Evolutionary conservation across 2,888 invertebrate species (phyloP).

Genomic region (Amphiduros pacificus): DNA sequence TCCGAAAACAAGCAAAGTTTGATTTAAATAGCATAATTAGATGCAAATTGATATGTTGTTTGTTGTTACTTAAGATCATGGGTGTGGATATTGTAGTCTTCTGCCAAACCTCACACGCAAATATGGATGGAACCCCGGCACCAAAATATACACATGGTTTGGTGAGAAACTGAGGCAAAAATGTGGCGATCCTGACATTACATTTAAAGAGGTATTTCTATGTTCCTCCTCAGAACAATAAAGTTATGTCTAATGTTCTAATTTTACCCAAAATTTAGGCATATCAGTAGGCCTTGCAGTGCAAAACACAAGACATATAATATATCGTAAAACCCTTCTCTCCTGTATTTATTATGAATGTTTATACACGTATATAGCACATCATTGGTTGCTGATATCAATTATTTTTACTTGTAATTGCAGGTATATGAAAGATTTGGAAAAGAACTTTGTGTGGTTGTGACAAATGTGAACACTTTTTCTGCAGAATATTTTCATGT

Average conservation of each 20-base stretch:
- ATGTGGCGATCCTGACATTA: constrained; percentile 31
- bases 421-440: constrained; percentile 34
- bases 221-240: too few species aligned
- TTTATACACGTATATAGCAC: too few species aligned
- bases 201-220: constrained; percentile 33
- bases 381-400: too few species aligned
- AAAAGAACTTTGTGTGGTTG: constrained; percentile 51
- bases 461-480: constrained; percentile 52
- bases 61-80: constrained; percentile 20
- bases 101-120: constrained; percentile 8
- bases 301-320: too few species aligned
- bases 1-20: too few species aligned
- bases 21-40: too few species aligned
- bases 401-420: background rate
- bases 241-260: too few species aligned
- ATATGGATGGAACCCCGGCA: constrained; percentile 29
- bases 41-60: too few species aligned
- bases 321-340: too few species aligned
- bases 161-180: constrained; percentile 37
- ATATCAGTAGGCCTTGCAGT: too few species aligned
- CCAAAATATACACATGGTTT: constrained; percentile 44
- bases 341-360: too few species aligned
- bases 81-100: constrained; percentile 17
- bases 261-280: too few species aligned
- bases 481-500: constrained; percentile 50